These are phyloP conservation scores for Lepilemur ruficaudatus DNA, from an alignment of 2,797 vertebrate species.

Conservation along the genomic window DNA sequence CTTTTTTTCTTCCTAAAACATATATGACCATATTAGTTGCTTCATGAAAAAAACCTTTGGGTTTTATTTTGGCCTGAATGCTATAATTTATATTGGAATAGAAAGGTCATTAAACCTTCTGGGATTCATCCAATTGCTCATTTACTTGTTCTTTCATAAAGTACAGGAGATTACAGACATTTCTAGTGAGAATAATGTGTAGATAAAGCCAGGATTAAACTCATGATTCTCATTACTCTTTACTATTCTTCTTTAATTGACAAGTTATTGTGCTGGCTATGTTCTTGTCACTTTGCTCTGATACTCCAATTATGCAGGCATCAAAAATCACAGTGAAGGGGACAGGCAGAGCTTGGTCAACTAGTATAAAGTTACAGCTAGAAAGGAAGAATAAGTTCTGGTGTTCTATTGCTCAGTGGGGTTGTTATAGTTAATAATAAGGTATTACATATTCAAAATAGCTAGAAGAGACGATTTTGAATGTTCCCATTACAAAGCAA, in stretches of 20 bases:
- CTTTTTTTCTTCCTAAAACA: conserved; percentile 23
- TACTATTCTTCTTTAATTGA: conserved; percentile 49
- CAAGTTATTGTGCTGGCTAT: conserved; percentile 17
- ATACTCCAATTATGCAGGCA: conserved; percentile 7
- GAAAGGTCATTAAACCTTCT: conserved; percentile 7
- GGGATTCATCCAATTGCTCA: not conserved
- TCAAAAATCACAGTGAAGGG: not conserved
- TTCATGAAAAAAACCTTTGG: conserved; percentile 5
- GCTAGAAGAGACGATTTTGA: not conserved
- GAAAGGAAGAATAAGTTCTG: not conserved
- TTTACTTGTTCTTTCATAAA: not conserved
- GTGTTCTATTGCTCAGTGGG: not conserved
- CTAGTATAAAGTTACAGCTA: not conserved
- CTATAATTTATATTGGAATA: conserved; percentile 22
- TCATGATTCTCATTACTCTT: not conserved
- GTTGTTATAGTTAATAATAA: not conserved
- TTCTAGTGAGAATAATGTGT: not conserved
- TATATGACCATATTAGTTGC: not conserved
- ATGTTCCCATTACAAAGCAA: not conserved
- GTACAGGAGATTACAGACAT: not conserved
- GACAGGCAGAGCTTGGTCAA: not conserved
- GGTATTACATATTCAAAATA: not conserved
- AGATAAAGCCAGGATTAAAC: conserved; percentile 3
- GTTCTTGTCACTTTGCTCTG: conserved; percentile 20
- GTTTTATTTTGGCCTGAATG: not conserved